Evolutionary conservation across 1,140 invertebrate species (phyloP).

Genomic region (Drosophila pectinifera): DNA sequence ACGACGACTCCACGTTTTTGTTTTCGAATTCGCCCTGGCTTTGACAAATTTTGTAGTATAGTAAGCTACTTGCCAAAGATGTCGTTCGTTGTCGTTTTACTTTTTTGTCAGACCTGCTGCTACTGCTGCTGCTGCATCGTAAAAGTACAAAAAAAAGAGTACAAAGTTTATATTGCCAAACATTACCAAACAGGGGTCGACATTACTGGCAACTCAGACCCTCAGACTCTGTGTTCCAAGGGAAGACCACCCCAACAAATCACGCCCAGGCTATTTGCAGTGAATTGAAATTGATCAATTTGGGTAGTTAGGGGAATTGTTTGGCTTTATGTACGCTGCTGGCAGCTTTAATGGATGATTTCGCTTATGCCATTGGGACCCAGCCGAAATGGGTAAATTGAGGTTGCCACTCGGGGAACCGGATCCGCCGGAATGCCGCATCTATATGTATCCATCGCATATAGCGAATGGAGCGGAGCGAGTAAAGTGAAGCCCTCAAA

Average conservation of each 20-base stretch:
- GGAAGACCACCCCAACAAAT: constrained; percentile 55
- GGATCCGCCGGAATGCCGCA: constrained; percentile 13
- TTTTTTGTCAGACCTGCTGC: constrained; percentile 1
- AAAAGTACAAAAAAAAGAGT: constrained; percentile 50
- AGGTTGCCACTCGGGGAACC: constrained; percentile 45
- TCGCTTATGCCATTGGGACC: constrained; percentile 58
- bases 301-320: constrained; percentile 78
- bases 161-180: constrained; percentile 67
- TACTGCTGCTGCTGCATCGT: constrained; percentile 23
- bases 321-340: constrained; percentile 57
- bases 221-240: neutral
- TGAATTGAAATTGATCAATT: constrained; percentile 82
- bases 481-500: constrained; percentile 51
- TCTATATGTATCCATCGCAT: constrained; percentile 17
- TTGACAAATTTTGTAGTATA: constrained; percentile 60
- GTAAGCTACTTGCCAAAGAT: constrained; percentile 51
- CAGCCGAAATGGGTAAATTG: constrained; percentile 49
- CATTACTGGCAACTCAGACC: constrained; percentile 44
- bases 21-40: constrained; percentile 39
- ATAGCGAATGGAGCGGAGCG: constrained; percentile 2
- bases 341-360: constrained; percentile 76
- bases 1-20: constrained; percentile 8
- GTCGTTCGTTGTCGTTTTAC: constrained; percentile 40
- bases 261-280: constrained; percentile 80
- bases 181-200: constrained; percentile 57